Base-by-base conservation (phyloP, 2,888 invertebrate species). In the Byasa hedistus region DNA sequence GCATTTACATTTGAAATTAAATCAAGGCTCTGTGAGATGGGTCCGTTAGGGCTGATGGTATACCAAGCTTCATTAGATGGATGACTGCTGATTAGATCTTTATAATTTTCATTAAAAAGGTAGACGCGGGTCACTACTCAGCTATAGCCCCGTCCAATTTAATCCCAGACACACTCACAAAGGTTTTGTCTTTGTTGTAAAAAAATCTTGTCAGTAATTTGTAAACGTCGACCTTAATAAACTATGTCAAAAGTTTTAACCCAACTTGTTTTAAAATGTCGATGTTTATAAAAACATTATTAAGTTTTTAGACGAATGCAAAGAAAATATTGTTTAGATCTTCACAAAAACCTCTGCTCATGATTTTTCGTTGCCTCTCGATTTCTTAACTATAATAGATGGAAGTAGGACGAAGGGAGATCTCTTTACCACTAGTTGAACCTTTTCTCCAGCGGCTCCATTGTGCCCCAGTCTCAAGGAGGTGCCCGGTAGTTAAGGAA, bases 121-220 rank as follows among this genome's bases (percentile, higher is more conserved):
- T 55, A 55, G 61, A 65, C 58, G 62, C 66, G 62, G 66, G 62
- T 66, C 66, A 58, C 66, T 51, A 27, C 23, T 54, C 57, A 36
- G 62, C 32, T 24, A 3, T 24, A 61, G 36, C 56, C 70, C 51
- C 23, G 36, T 69, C 67, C 63, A 71, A 71, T 72, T 70, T 68
- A 68, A 70, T 68, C 54, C 24, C 64, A 56, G 59, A 68, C 65
- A 52, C 57, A 21, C 64, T 55, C 51, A 54, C 39, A 51, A 52
- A 48, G 48, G 7, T 48, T 48, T 48, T 48, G 8, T 19, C 19
- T 48, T 19, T n/a, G 19, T n/a, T 19, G 19, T 8, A 19, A 19
- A 19, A n/a, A n/a, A n/a, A 7, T 48, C 19, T 48, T 48, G 39
- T 12, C 7, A 0, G 17, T 19, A 15, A 2, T 15, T 3, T 12